Conservation (phyloP, 2,113 vertebrate genomes). For the Phycodurus eques region DNA sequence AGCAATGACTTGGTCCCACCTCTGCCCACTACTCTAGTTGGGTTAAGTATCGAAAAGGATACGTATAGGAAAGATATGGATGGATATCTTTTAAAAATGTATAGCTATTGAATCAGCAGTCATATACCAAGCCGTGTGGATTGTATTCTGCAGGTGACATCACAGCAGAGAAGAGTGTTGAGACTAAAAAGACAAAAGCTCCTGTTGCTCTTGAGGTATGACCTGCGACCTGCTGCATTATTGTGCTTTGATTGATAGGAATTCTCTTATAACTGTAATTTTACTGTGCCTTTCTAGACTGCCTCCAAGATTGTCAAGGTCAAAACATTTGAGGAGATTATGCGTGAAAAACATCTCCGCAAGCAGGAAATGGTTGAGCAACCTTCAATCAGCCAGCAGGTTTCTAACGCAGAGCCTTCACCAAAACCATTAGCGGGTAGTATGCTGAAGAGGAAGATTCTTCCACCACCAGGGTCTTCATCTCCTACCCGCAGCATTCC, state of each 20-base stretch:
- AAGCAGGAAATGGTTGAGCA: slow-evolving; percentile 70
- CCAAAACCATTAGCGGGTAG: slow-evolving; percentile 1
- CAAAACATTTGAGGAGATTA: slow-evolving; percentile 85
- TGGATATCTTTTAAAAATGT: not conserved
- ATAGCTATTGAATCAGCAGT: not conserved
- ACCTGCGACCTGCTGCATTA: not conserved
- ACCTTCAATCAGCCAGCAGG: slow-evolving; percentile 31
- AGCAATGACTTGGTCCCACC: no score
- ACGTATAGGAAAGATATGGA: no score
- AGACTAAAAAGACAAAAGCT: slow-evolving; percentile 22
- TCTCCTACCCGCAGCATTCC: not conserved
- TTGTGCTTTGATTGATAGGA: not conserved
- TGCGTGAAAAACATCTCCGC: slow-evolving; percentile 79
- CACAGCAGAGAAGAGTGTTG: slow-evolving; percentile 30
- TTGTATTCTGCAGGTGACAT: slow-evolving; percentile 26
- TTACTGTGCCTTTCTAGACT: slow-evolving; percentile 10
- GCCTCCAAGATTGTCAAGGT: slow-evolving; percentile 64
- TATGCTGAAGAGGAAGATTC: slow-evolving; percentile 27
- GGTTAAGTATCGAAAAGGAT: no score
- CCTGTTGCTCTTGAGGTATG: slow-evolving; percentile 42
- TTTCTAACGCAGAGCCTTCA: slow-evolving; percentile 8
- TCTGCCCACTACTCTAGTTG: no score
- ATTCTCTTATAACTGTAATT: not conserved
- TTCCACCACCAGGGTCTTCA: slow-evolving; percentile 8
- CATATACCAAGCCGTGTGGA: not conserved